Evolutionary conservation across 2,113 vertebrate species (phyloP).

Genomic region (Opisthocomus hoazin): DNA sequence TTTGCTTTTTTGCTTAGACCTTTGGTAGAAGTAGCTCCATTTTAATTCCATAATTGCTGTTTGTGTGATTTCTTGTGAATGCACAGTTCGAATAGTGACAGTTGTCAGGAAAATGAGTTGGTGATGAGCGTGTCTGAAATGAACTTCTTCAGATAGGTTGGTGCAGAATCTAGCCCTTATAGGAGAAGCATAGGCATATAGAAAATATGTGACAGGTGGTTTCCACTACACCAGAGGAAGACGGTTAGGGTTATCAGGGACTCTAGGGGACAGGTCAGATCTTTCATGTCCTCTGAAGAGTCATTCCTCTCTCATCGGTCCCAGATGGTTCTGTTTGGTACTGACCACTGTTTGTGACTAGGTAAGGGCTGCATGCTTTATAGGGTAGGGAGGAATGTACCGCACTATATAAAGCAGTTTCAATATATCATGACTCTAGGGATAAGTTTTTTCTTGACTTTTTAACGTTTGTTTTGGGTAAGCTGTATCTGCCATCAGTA

Average conservation of each 20-base stretch:
- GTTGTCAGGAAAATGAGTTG: not conserved
- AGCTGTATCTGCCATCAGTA: not conserved
- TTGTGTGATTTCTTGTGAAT: not conserved
- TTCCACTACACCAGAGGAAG: not conserved
- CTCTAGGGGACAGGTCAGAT: not conserved
- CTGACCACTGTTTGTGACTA: not conserved
- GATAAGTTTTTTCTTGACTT: not conserved
- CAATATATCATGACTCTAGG: not conserved
- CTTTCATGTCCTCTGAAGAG: not conserved
- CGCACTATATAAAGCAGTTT: not conserved
- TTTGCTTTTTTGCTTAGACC: not conserved
- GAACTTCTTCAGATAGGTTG: not conserved
- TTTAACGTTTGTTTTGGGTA: not conserved
- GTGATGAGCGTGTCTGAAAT: not conserved
- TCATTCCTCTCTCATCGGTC: not conserved
- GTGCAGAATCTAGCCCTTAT: not conserved
- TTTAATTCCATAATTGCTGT: not conserved
- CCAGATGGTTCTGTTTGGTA: not conserved
- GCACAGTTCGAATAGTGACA: not conserved
- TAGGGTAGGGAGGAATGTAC: not conserved
- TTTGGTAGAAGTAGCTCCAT: not conserved
- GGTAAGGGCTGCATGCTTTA: not conserved
- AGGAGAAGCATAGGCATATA: not conserved
- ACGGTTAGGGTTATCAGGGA: fast-evolving
- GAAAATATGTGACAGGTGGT: not conserved